Base-by-base conservation (phyloP, 2,888 invertebrate genomes). In the Ormyrus thymus region DNA sequence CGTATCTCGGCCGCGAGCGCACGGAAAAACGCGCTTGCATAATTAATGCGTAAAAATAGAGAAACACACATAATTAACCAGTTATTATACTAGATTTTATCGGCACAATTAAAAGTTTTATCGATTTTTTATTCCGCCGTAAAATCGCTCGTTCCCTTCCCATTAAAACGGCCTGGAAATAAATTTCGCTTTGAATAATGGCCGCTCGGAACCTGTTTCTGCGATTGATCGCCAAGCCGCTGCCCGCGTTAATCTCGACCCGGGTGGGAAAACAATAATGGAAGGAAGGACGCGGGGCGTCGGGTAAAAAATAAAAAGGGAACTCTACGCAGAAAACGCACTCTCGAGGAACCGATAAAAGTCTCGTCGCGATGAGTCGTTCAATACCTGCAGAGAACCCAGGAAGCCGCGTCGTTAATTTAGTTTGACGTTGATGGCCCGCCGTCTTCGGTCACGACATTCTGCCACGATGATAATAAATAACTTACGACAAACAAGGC, bases 401-500 rank as follows among this genome's bases (percentile, higher is more conserved):
- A 89, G 87, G 89, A 87, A 89, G 89, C 88, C 83, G 80, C 84
- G 83, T 84, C 86, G 86, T 89, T 88, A 89, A 89, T 89, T 87
- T 84, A 83, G 80, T 85, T 86, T 84, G 88, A 89, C 89, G 84
- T 88, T 89, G 88, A 89, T 87, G 86, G 85, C 84, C 86, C 85
- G 84, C 81, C 85, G 84, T 83, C 85, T 82, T 83, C 81, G 81
- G 84, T 78, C 82, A 77, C 82, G 85, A 86, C 85, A 86, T 86
- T 85, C 86, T 83, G 75, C 79, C 83, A 84, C 83, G 84, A 83
- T 77, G 81, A 82, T 81, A 81, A 85, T 85, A 84, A 81, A 84
- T 83, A 84, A 83, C 79, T 78, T 80, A 81, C 82, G 82, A 84
- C 84, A 83, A 82, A 84, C 81, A 81, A 81, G 81, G 75, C 79